These are phyloP conservation scores for Sus scrofa DNA, from an alignment of 2,113 vertebrate genomes.

Conservation along the genomic window T2T-Sscrofa CM000812.6:84102001-84102500, in stretches of 20 bases:
- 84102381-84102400: too few relatives aligned
- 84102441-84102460: background rate
- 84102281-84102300: background rate
- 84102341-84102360: background rate
- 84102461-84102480: background rate
- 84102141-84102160: conserved; percentile 12
- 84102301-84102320: background rate
- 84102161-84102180: conserved; percentile 7
- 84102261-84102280: conserved; percentile 4
- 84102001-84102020: background rate
- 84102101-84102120: background rate
- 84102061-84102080: background rate
- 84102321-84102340: background rate
- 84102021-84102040: conserved; percentile 9
- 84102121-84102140: conserved; percentile 27
- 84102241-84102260: conserved; percentile 20
- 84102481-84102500: background rate
- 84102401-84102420: background rate
- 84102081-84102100: conserved; percentile 24
- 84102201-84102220: background rate
- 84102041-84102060: background rate
- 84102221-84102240: background rate
- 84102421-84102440: background rate
- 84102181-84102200: background rate
- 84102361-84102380: conserved; percentile 15